Conservation (phyloP, 1,140 invertebrate genomes). For the Drosophila nikananu region DNA sequence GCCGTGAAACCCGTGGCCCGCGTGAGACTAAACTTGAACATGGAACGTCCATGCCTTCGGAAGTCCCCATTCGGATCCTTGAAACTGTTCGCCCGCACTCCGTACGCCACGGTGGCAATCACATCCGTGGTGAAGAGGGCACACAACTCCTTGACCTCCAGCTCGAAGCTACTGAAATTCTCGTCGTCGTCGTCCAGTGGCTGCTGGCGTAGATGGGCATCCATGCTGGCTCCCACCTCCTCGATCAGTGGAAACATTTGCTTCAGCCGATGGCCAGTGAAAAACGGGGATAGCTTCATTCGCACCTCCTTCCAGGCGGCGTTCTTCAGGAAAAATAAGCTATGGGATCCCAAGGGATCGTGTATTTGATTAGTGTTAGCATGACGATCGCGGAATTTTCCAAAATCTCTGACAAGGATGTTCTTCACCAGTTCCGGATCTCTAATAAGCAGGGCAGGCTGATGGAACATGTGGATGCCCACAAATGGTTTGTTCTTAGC, state of each 20-base stretch:
- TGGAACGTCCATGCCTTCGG: constrained; percentile 84
- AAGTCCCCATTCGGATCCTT: constrained; percentile 86
- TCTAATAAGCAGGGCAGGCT: constrained; percentile 86
- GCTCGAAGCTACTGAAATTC: constrained; percentile 50
- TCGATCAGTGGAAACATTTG: constrained; percentile 86
- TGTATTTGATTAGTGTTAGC: constrained; percentile 86
- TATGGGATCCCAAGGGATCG: constrained; percentile 71
- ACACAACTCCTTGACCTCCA: constrained; percentile 86
- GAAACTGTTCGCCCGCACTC: constrained; percentile 87
- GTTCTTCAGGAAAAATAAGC: constrained; percentile 77
- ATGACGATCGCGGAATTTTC: constrained; percentile 76
- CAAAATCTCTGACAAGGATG: constrained; percentile 86
- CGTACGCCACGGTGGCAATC: constrained; percentile 87
- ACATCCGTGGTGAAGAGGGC: constrained; percentile 87
- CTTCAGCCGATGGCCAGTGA: constrained; percentile 87
- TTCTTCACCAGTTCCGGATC: constrained; percentile 86
- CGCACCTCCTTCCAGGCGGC: constrained; percentile 86
- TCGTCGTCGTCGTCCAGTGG: constrained; percentile 51
- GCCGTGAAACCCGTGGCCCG: constrained; percentile 86
- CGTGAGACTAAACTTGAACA: constrained; percentile 87
- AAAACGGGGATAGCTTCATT: constrained; percentile 86
- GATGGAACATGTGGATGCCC: constrained; percentile 85
- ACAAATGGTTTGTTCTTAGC: constrained; percentile 71
- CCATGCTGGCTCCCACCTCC: constrained; percentile 77
- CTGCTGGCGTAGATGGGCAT: constrained; percentile 60